Conservation (phyloP, 92 coral and sea anemone genomes). For the Phymanthus crucifer region DNA sequence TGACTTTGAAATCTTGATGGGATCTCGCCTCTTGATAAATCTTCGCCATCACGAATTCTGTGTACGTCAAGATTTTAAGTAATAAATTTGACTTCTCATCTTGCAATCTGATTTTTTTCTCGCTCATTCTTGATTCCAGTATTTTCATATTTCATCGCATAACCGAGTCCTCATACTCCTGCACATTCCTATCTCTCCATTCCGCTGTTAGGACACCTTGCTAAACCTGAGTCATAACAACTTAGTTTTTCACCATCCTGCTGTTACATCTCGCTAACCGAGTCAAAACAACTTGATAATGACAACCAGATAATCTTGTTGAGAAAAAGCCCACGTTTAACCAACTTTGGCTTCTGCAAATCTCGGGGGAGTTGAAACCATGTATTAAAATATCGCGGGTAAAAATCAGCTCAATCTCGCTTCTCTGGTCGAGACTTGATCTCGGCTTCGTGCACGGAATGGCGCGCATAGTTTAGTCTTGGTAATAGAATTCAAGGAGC, state of each 20-base stretch:
- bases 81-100: slow-evolving; percentile 1
- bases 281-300: too few species aligned
- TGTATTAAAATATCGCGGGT: neutral
- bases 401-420: neutral
- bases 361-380: neutral
- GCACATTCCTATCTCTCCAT: neutral
- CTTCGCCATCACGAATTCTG: slow-evolving; percentile 12
- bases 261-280: too few species aligned
- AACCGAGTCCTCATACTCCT: neutral
- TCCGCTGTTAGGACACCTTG: neutral
- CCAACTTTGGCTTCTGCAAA: neutral
- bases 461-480: too few species aligned
- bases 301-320: too few species aligned
- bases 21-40: slow-evolving; percentile 19
- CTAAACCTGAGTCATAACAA: neutral
- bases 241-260: too few species aligned
- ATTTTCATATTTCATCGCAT: neutral
- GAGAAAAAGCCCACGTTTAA: neutral
- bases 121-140: neutral
- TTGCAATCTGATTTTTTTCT: neutral
- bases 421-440: too few species aligned
- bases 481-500: too few species aligned
- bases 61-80: slow-evolving; percentile 21
- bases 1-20: neutral
- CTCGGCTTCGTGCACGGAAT: too few species aligned